These are phyloP conservation scores for Periparus ater DNA, from an alignment of 2,797 vertebrate species.

Conservation along the genomic window DNA sequence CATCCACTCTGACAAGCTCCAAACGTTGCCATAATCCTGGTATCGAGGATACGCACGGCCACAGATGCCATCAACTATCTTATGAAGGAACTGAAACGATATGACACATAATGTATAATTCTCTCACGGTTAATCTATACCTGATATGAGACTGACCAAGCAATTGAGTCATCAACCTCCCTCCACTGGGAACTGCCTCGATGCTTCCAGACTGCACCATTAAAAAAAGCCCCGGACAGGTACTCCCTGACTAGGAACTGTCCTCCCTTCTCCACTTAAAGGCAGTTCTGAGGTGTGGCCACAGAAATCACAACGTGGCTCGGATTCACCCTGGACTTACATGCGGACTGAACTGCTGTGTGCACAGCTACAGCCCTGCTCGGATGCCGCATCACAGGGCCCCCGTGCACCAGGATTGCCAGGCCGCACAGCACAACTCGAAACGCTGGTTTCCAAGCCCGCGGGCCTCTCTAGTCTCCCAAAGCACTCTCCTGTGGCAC, in stretches of 20 bases:
- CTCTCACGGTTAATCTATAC: background rate
- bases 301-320: accelerated
- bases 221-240: background rate
- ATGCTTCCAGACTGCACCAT: accelerated
- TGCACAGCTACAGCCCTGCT: accelerated
- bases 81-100: constrained; percentile 84
- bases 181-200: background rate
- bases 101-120: background rate
- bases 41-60: constrained; percentile 80
- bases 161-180: background rate
- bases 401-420: accelerated
- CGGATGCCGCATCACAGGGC: no score
- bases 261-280: background rate
- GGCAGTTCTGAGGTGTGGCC: background rate
- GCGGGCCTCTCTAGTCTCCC: accelerated
- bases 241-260: accelerated
- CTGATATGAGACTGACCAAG: accelerated
- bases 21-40: constrained; percentile 81
- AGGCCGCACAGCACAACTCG: background rate
- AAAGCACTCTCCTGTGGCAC: accelerated
- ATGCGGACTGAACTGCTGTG: accelerated
- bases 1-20: constrained; percentile 86
- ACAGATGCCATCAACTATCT: constrained; percentile 89
- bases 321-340: accelerated
- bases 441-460: accelerated